Base-by-base conservation (phyloP, 2,113 vertebrate species). In the Ochotona princeps region DNA sequence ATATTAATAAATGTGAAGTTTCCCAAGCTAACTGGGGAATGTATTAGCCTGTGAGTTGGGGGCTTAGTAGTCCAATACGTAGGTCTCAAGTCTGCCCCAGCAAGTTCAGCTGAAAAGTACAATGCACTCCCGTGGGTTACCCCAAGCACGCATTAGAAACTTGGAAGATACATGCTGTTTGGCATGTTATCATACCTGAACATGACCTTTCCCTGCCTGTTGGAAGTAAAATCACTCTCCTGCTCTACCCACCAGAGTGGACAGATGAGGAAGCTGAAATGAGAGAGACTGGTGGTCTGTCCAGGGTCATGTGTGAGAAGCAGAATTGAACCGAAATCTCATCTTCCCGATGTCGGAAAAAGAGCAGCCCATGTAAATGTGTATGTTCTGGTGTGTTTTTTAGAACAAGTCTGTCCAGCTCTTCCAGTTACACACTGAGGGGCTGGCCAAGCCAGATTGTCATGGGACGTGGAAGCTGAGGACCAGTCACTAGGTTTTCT, bases 261-360 rank as follows among this genome's bases (percentile, higher is more conserved):
- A 81, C 38, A 85, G 23, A 35, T 8, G 17, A 90, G 79, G 80
- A 93, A 86, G n/a, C 80, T 44, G 60, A 72, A 83, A 44, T 57
- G 80, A 72, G 86, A 61, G 38, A 86, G 61, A 28, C 61, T 32
- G 35, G 54, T 35, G 67, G 63, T 47, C 60, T 89, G 32, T 70
- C 63, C 30, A 26, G 26, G 79, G 92, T 69, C 61, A 26, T 23
- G 44, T n/a, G 7, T 57, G 75, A 65, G 26, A 65, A 72, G n/a
- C 8, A 25, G 75, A 70, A 35, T 44, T 5, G 35, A 87, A 70
- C 49, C 92, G 60, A 87, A 74, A 26, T 44, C 23, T 32, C 5
- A 63, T 47, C 54, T 18, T 72, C n/a, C 87, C 60, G 74, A 26
- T 86, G 88, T 32, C 44, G 49, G 49, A 38, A 23, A 28, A 63